These are phyloP conservation scores for Dysdera silvatica DNA, from an alignment of 1,140 invertebrate genomes.

Conservation along the genomic window DNA sequence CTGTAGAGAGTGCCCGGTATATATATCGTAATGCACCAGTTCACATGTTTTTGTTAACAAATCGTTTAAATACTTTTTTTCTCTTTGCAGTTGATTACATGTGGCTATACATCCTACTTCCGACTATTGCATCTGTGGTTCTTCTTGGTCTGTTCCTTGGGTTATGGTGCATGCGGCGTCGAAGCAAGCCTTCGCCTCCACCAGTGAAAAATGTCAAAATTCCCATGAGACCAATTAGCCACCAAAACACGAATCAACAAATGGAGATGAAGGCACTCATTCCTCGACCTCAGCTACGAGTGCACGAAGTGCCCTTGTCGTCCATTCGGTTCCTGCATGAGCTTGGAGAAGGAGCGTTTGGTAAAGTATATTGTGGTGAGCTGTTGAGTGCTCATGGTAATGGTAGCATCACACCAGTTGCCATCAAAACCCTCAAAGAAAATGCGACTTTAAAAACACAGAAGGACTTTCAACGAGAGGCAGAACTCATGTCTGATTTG, in stretches of 20 bases:
- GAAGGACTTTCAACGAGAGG: constrained; percentile 77
- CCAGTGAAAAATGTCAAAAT: constrained; percentile 12
- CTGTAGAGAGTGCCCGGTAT: too few species aligned
- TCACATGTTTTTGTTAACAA: too few species aligned
- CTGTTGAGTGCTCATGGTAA: constrained; percentile 40
- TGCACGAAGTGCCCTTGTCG: constrained; percentile 54
- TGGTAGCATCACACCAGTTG: constrained; percentile 55
- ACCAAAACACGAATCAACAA: constrained; percentile 15
- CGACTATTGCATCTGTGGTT: constrained; percentile 48
- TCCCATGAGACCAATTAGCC: constrained; percentile 8
- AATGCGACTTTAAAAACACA: constrained; percentile 86
- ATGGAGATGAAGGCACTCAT: constrained; percentile 66
- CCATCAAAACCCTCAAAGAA: constrained; percentile 90
- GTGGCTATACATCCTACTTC: constrained; percentile 53
- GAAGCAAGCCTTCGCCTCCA: constrained; percentile 27
- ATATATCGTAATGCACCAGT: too few species aligned
- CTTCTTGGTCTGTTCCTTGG: constrained; percentile 48
- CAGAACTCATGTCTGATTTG: constrained; percentile 86
- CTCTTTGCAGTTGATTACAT: constrained; percentile 35
- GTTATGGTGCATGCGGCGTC: constrained; percentile 37
- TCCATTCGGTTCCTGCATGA: constrained; percentile 85
- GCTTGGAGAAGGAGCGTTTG: constrained; percentile 91
- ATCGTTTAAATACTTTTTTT: constrained; percentile 6
- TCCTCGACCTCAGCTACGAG: constrained; percentile 48
- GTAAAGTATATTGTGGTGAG: constrained; percentile 84